Conservation (phyloP, 2,113 vertebrate species). For the Lophius piscatorius region DNA sequence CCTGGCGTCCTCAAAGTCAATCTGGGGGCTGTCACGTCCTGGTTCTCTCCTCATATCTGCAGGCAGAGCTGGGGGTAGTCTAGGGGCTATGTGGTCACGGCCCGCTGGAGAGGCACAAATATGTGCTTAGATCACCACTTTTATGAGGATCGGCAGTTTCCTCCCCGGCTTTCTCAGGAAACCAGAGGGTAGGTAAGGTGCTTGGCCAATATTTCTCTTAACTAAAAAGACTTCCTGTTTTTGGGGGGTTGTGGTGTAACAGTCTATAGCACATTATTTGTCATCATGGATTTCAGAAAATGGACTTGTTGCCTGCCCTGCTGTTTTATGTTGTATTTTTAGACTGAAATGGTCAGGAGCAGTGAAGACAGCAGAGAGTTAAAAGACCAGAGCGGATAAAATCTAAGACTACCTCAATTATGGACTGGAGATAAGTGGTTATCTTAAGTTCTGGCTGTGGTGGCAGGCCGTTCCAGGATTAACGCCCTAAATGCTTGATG, state of each 20-base stretch:
- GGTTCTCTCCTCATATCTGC: slow-evolving; percentile 33
- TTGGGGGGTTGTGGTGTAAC: slow-evolving; percentile 11
- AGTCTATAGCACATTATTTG: not conserved
- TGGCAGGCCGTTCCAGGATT: slow-evolving; percentile 46
- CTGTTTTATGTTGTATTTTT: slow-evolving; percentile 25
- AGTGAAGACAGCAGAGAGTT: slow-evolving; percentile 31
- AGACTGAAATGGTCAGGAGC: slow-evolving; percentile 5
- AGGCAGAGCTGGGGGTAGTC: slow-evolving; percentile 37
- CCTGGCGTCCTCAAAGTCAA: slow-evolving; percentile 50
- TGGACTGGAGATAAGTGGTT: slow-evolving; percentile 61
- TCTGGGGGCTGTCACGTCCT: slow-evolving; percentile 42
- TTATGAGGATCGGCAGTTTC: slow-evolving; percentile 72
- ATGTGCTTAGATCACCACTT: slow-evolving; percentile 79
- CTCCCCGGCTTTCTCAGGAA: slow-evolving; percentile 77
- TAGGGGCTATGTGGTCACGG: slow-evolving; percentile 55
- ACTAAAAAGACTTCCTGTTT: slow-evolving; percentile 80
- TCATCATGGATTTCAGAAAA: slow-evolving; percentile 3
- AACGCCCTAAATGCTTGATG: slow-evolving; percentile 59
- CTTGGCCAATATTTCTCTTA: slow-evolving; percentile 70
- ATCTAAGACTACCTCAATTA: slow-evolving; percentile 62
- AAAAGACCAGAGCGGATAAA: slow-evolving; percentile 41
- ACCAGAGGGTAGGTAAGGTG: slow-evolving; percentile 71
- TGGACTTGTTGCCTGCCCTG: slow-evolving; percentile 1
- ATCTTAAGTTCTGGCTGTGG: slow-evolving; percentile 53
- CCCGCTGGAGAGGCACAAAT: slow-evolving; percentile 58